These are phyloP conservation scores for Penaeus monodon DNA, from an alignment of 2,888 invertebrate genomes.

Conservation along the genomic window DNA sequence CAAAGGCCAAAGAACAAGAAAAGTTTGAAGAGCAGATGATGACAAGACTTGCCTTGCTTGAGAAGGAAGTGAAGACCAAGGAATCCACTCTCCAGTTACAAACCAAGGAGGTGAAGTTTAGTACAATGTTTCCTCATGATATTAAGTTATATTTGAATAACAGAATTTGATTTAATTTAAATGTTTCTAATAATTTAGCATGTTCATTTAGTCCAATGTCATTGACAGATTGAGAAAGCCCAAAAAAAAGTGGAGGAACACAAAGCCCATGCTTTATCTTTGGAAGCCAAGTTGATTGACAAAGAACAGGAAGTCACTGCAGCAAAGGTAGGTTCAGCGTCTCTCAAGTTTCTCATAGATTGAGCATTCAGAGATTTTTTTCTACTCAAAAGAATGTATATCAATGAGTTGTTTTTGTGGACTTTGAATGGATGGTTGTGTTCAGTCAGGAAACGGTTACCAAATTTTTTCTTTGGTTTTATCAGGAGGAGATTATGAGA, in stretches of 20 bases:
- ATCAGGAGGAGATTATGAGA: slow-evolving; percentile 58
- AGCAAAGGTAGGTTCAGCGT: slow-evolving; percentile 29
- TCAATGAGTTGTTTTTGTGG: neutral
- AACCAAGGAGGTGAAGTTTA: slow-evolving; percentile 10
- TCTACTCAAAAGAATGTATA: too few relatives aligned
- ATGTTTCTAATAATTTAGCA: too few relatives aligned
- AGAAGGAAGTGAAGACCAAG: neutral
- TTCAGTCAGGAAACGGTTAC: neutral
- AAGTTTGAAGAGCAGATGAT: neutral
- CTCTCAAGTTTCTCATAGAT: neutral
- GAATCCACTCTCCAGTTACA: neutral
- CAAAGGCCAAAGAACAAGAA: neutral
- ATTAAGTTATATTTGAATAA: too few relatives aligned
- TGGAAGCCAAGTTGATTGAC: slow-evolving; percentile 44
- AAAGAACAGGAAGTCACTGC: slow-evolving; percentile 30
- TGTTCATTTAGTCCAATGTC: too few relatives aligned
- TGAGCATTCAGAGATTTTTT: neutral
- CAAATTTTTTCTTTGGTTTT: neutral
- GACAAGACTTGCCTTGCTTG: neutral
- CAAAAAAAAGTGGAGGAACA: neutral
- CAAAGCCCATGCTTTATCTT: slow-evolving; percentile 4
- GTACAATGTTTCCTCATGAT: neutral
- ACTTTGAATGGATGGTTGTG: neutral
- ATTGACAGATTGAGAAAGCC: slow-evolving; percentile 8
- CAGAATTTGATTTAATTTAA: too few relatives aligned